phyloP scores from a whole-genome alignment of 2,888 invertebrate genomes.

The Dynastes grantii region DNA sequence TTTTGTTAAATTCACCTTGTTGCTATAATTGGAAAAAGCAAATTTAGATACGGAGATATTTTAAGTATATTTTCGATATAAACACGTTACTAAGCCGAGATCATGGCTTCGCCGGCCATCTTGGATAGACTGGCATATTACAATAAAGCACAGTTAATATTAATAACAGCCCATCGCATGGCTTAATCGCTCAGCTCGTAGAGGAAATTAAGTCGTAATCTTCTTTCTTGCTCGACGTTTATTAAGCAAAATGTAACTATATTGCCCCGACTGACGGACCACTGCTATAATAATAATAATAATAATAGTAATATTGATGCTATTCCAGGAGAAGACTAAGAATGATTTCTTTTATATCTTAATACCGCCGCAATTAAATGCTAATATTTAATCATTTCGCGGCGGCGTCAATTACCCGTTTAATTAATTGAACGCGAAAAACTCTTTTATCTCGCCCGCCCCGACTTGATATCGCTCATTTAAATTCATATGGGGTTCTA shows the following conservation, averaged over 20 bases:
- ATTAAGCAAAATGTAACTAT: constrained; percentile 6
- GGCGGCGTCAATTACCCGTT: constrained; percentile 38
- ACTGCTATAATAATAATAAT: constrained; percentile 15
- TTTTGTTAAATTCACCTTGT: no score
- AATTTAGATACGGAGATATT: not conserved
- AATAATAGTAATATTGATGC: not conserved
- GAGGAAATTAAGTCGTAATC: constrained; percentile 31
- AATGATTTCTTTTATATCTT: constrained; percentile 43
- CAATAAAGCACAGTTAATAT: constrained; percentile 9
- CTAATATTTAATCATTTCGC: constrained; percentile 40
- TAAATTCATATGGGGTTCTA: constrained; percentile 3
- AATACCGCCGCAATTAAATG: constrained; percentile 43
- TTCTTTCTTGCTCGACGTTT: constrained; percentile 10
- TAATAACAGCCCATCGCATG: constrained; percentile 17
- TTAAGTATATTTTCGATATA: not conserved
- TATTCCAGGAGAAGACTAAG: not conserved
- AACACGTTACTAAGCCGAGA: no score
- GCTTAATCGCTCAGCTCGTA: not conserved
- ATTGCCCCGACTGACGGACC: not conserved
- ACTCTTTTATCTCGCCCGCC: constrained; percentile 30
- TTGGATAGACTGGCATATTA: not conserved
- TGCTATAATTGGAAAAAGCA: no score
- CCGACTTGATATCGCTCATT: constrained; percentile 6
- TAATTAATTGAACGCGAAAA: constrained; percentile 45
- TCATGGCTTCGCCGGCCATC: no score